Percentiles rank a stretch among this genome's conserved stretches.
Conservation (phyloP, 2,797 vertebrate species). For the Notolepis coatsorum region DNA sequence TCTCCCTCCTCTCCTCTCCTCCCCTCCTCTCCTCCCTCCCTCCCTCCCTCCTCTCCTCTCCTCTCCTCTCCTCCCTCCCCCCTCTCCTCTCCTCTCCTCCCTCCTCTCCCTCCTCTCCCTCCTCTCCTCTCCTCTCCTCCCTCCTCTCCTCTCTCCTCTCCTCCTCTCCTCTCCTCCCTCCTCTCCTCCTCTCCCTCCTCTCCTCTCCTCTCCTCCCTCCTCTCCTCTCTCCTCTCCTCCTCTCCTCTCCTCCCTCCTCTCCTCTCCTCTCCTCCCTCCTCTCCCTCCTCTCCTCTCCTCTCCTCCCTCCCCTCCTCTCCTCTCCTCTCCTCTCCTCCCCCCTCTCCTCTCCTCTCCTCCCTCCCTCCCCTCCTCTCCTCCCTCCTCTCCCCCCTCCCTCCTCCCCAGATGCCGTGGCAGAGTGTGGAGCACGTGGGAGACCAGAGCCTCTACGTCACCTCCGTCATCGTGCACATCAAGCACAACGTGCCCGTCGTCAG, state of each 20-base stretch:
- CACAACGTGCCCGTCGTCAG: slow-evolving; percentile 98
- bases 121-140: not conserved
- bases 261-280: not conserved
- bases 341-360: not conserved
- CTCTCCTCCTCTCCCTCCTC: too few species aligned
- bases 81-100: too few species aligned
- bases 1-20: too few species aligned
- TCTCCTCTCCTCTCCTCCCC: not conserved
- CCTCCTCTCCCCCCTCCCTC: not conserved
- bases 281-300: not conserved
- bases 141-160: not conserved
- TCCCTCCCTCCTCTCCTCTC: too few species aligned
- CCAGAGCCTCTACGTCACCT: slow-evolving; percentile 99
- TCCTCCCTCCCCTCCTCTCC: not conserved
- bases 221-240: not conserved
- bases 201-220: not conserved
- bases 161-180: not conserved
- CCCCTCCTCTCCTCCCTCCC: too few species aligned
- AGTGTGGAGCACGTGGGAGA: slow-evolving; percentile 98
- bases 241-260: not conserved
- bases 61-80: too few species aligned
- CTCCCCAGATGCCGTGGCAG: slow-evolving; percentile 96
- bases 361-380: not conserved
- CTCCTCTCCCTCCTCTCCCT: too few species aligned
- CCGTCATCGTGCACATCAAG: slow-evolving; percentile 97